These are phyloP conservation scores for Petrocephalus microphthalmus DNA, from an alignment of 2,113 vertebrate genomes.

Conservation along the genomic window DNA sequence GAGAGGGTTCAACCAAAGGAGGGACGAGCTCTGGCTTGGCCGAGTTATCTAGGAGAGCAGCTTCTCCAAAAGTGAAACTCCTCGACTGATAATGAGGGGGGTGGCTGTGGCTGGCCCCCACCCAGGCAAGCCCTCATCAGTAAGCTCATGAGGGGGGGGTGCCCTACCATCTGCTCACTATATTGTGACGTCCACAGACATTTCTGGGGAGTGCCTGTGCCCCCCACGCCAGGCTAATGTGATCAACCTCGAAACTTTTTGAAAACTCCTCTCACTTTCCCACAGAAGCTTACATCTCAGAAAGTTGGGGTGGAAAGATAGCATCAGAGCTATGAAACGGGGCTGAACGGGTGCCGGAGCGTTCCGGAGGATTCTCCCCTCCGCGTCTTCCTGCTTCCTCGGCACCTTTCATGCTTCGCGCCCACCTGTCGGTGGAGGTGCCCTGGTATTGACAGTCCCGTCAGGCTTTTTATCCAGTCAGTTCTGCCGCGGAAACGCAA, in stretches of 20 bases:
- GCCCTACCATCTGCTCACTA: background rate
- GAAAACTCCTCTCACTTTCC: background rate
- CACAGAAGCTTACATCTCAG: background rate
- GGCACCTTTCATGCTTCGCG: background rate
- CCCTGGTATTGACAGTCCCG: background rate
- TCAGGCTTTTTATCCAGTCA: background rate
- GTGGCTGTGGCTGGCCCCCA: background rate
- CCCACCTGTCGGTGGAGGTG: background rate
- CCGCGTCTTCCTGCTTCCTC: background rate
- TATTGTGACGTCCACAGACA: background rate
- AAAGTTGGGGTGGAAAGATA: background rate
- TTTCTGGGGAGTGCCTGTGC: background rate
- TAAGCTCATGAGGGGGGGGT: background rate
- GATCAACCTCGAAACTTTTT: background rate
- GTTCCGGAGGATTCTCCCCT: background rate
- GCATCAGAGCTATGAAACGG: background rate
- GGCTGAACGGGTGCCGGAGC: background rate
- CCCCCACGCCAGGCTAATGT: background rate
- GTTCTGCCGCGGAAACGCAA: background rate
- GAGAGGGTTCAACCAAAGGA: background rate
- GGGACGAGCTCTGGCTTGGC: background rate
- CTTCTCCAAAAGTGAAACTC: background rate
- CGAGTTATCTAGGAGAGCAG: background rate
- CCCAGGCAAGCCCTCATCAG: background rate
- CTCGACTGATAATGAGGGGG: background rate